Conservation (phyloP, 2,113 vertebrate genomes). For the Sterrhoptilus dennistouni region DNA sequence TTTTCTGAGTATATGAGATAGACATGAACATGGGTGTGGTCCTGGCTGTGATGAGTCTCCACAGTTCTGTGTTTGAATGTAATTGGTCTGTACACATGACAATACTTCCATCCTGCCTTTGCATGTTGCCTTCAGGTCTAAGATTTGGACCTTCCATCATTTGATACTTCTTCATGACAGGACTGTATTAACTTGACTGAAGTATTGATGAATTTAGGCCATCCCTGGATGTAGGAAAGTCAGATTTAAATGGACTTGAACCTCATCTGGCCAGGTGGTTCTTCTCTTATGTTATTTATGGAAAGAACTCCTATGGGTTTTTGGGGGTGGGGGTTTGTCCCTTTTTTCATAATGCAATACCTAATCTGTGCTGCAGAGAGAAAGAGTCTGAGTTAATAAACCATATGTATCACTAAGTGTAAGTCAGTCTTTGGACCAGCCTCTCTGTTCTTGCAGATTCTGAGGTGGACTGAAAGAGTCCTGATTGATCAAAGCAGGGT, state of each 20-base stretch:
- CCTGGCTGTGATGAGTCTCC: background rate
- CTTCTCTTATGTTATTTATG: background rate
- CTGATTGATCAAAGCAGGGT: background rate
- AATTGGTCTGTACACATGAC: accelerated
- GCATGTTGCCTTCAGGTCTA: background rate
- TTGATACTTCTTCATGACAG: background rate
- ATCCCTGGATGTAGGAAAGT: background rate
- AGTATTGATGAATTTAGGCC: background rate
- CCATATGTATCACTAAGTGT: background rate
- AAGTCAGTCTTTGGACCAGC: background rate
- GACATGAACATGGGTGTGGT: background rate
- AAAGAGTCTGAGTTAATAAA: background rate
- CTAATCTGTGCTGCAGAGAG: background rate
- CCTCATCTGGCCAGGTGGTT: background rate
- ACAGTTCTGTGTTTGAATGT: background rate
- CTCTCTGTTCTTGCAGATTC: background rate
- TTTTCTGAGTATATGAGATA: background rate
- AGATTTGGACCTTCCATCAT: background rate
- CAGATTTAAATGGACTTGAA: background rate
- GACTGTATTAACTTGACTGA: background rate
- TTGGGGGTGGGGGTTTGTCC: background rate
- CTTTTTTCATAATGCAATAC: background rate
- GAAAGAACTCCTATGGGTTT: background rate
- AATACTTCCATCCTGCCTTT: background rate
- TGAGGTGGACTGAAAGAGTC: background rate